Base-by-base conservation (phyloP, 2,797 vertebrate species). In the Girardinus metallicus region DNA sequence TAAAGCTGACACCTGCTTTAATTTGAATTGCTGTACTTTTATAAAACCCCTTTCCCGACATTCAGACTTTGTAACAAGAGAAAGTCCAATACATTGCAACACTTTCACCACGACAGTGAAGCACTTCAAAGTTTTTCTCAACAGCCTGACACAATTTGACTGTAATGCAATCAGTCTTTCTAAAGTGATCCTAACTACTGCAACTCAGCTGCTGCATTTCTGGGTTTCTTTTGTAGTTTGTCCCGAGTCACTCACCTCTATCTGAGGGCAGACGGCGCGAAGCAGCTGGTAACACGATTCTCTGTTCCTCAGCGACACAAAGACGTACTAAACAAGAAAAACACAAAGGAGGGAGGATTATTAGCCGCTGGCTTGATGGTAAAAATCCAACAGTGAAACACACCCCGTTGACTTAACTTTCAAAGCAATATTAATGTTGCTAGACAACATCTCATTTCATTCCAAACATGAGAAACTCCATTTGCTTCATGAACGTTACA, bases 241-340 rank as follows among this genome's bases (percentile, higher is more conserved):
- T 81, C 0, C 21, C 18, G 44, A 83, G 2, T 9, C 39, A 53
- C 88, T 41, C 92, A 97, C 97, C 95, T 97, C 95, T 21, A 96
- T 78, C 83, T 96, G 95, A 78, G 92, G 92, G 89, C 96, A 97
- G 4, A 98, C 79, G 0, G 95, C 94, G 5, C 87, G 91, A 81
- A 98, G 95, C 77, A 96, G 95, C 89, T 96, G 96, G 93, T 91
- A 97, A 13, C 96, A 95, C 0, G 93, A 92, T 51, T 98, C 97
- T 34, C 97, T 93, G 87, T 92, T 96, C 73, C 95, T 92, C 88
- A 98, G 87, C 0, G 96, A 97, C 91, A 96, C 93, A 29, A 98
- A 98, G 64, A 97, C 91, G 89, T 92, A 96, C 97, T 98, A 88
- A 51, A 91, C 62, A 36, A 73, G 0, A 0, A 11, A 51, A 18